Percentiles rank a stretch among this genome's conserved stretches.
Conservation (phyloP, 2,888 invertebrate species). For the Ophion obscuratus region DNA sequence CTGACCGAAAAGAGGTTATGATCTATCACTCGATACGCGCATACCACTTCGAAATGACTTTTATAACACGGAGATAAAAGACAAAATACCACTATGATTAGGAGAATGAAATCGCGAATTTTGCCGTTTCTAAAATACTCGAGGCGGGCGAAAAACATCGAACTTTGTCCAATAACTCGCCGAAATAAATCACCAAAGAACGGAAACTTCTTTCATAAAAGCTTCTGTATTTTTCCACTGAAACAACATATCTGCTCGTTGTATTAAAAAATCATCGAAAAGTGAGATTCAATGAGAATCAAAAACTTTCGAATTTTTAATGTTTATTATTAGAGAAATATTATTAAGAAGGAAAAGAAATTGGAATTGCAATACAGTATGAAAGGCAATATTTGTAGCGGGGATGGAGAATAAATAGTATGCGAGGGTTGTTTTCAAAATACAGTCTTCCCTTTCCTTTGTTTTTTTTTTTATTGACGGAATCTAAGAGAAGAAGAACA, state of each 20-base stretch:
- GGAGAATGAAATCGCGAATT: neutral
- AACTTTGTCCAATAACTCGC: constrained; percentile 32
- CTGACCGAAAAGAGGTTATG: constrained; percentile 60
- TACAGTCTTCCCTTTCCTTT: constrained; percentile 11
- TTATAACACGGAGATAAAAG: constrained; percentile 25
- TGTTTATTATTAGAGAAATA: neutral
- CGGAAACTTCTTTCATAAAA: neutral
- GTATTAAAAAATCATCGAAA: neutral
- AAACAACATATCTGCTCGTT: constrained; percentile 32
- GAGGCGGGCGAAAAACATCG: constrained; percentile 32
- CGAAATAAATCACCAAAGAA: constrained; percentile 16
- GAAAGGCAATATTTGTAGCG: neutral
- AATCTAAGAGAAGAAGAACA: constrained; percentile 39
- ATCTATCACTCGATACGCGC: constrained; percentile 44
- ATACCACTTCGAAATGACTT: constrained; percentile 29
- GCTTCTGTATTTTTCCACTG: neutral
- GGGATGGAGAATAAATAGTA: neutral
- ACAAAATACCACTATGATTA: constrained; percentile 18
- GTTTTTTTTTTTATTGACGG: constrained; percentile 27
- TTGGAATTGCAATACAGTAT: constrained; percentile 13
- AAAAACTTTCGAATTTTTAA: neutral
- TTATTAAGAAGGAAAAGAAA: neutral
- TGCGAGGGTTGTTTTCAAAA: neutral
- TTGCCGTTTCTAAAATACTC: neutral
- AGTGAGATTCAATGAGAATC: constrained; percentile 4